A percentile compares a stretch with the other conserved stretches of the same genome.
phyloP scores from a whole-genome alignment of 1,140 invertebrate species.

The Drosophila guanche region DNA sequence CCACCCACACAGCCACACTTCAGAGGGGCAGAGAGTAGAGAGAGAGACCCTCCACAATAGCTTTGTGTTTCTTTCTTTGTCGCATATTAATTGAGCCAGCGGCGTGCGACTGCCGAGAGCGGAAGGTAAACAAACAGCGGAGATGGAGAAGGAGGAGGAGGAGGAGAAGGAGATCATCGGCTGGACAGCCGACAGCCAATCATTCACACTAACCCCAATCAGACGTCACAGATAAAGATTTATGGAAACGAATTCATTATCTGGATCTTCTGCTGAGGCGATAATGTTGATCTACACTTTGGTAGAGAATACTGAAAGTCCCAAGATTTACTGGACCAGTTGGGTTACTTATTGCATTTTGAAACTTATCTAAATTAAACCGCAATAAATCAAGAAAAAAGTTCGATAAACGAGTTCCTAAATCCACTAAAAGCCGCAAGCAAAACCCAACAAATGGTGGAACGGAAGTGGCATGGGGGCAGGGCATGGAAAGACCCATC shows the following conservation, averaged over 20 bases:
- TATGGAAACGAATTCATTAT: too few species aligned
- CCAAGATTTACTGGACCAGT: too few species aligned
- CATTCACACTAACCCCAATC: too few species aligned
- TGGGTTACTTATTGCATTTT: too few species aligned
- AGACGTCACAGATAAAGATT: too few species aligned
- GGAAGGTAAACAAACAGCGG: conserved; percentile 38
- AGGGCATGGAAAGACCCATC: conserved; percentile 44
- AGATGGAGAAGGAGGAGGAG: too few species aligned
- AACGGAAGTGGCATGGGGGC: conserved; percentile 24
- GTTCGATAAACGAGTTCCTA: conserved; percentile 34
- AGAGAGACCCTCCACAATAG: conserved; percentile 21
- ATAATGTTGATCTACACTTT: too few species aligned
- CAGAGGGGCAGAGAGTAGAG: conserved; percentile 14
- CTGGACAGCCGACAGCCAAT: too few species aligned
- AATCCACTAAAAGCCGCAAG: conserved; percentile 15
- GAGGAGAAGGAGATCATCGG: too few species aligned
- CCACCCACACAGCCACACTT: conserved; percentile 1
- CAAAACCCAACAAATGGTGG: background rate
- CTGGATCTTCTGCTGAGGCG: too few species aligned
- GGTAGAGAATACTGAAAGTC: too few species aligned
- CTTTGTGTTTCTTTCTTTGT: conserved; percentile 49
- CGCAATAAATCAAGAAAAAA: conserved; percentile 4
- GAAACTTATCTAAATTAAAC: conserved; percentile 3
- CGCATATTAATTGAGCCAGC: conserved; percentile 59
- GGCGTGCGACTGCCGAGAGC: conserved; percentile 46